Conservation (phyloP, 2,113 vertebrate genomes). For the Apodemus sylvaticus region DNA sequence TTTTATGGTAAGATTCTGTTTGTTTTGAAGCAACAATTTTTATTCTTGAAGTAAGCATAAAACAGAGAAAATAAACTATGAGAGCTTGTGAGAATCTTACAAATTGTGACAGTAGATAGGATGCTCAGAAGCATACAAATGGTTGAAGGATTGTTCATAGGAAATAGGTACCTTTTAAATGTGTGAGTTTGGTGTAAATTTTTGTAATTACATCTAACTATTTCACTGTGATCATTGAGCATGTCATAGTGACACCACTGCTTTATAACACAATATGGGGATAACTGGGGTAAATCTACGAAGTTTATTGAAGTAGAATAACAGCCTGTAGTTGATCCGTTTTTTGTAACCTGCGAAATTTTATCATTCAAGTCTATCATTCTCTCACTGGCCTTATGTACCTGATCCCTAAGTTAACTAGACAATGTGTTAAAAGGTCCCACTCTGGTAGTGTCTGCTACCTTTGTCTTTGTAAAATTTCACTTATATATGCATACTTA, state of each 20-base stretch:
- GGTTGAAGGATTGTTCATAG: neutral
- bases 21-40: neutral
- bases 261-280: neutral
- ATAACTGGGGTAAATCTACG: neutral
- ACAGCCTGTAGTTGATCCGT: neutral
- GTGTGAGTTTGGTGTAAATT: neutral
- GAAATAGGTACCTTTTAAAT: neutral
- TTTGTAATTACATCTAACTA: slow-evolving; percentile 18
- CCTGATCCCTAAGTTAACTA: neutral
- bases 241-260: neutral
- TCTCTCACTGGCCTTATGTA: neutral
- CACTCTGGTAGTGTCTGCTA: neutral
- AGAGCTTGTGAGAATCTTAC: neutral
- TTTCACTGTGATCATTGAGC: neutral
- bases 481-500: neutral
- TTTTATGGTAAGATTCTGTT: neutral
- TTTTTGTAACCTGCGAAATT: neutral
- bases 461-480: neutral
- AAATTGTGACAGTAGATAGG: neutral
- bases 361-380: neutral
- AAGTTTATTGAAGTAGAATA: neutral
- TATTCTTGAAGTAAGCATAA: neutral
- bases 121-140: neutral
- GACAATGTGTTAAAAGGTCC: neutral
- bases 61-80: neutral